Base-by-base conservation (phyloP, 2,888 invertebrate species). In the Chloroclysta siterata region DNA sequence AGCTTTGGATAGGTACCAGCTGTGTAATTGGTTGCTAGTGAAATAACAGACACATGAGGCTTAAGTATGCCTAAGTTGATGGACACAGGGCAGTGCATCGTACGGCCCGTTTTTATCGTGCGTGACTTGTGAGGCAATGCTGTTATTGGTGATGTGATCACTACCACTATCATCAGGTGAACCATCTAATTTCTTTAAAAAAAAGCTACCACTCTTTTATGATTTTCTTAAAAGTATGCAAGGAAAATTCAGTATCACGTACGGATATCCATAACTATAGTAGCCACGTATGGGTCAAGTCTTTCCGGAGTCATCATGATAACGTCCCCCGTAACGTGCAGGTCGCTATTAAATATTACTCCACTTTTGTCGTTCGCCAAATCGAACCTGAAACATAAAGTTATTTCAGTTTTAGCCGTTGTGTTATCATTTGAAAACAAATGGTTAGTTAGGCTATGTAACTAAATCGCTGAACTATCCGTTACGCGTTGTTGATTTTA, bases 201-300 rank as follows among this genome's bases (percentile, higher is more conserved):
- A 22, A 22, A 22, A 22, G 2, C 22, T 22, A 3, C 22, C 22
- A 22, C 22, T 22, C 22, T 22, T 7, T 33, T 8, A 11, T 36
- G 10, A 3, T 11, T 11, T 36, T 36, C 11, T 36, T 11, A 6
- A 11, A 36, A 36, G 36, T 8, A 33, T 5, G 8, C n/a, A n/a
- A n/a, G n/a, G n/a, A 5, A 33, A 5, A 33, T 44, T 15, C 2
- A 15, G 44, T 46, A 1, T 17, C 22, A 57, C 92, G 87, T 80
- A 91, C 92, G 82, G 62, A 91, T 86, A 73, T 93, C 92, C 87
- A 92, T 89, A 28, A 90, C 90, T 10, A 93, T 77, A 47, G 69
- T 75, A 5, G 87, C 85, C 15, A 74, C 68, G 58, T 76, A 79
- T 0, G 90, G 89, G 33, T 86, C 84, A 2, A 65, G 65, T 65